Evolutionary conservation across 2,888 invertebrate genomes (phyloP).

Genomic region (Thumatha senex): DNA sequence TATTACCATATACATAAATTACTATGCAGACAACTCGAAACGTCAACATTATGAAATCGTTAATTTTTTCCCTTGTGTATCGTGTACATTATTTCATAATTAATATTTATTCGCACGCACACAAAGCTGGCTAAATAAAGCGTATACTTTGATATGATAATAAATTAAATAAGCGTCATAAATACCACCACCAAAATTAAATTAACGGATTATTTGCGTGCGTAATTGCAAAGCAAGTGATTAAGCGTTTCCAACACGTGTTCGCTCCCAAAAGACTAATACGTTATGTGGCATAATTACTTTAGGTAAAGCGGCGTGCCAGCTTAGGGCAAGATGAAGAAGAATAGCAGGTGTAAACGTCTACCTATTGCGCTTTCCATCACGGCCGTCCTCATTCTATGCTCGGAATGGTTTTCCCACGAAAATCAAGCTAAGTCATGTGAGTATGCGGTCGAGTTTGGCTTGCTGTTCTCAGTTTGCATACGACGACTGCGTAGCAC

Average conservation of each 20-base stretch:
- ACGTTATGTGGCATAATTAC: slow-evolving; percentile 80
- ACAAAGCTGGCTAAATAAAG: slow-evolving; percentile 69
- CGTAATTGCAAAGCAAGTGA: slow-evolving; percentile 80
- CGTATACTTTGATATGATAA: slow-evolving; percentile 78
- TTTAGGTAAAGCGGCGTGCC: slow-evolving; percentile 76
- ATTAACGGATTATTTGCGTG: slow-evolving; percentile 80
- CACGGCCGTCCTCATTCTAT: slow-evolving; percentile 49
- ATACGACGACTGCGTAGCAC: slow-evolving; percentile 55
- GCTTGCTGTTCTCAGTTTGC: slow-evolving; percentile 42
- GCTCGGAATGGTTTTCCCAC: slow-evolving; percentile 24
- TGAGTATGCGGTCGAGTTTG: slow-evolving; percentile 61
- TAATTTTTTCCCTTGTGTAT: slow-evolving; percentile 65
- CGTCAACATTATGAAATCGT: slow-evolving; percentile 62
- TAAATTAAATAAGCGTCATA: slow-evolving; percentile 79
- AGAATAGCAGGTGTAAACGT: slow-evolving; percentile 81
- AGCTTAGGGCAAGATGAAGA: slow-evolving; percentile 80
- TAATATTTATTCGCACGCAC: slow-evolving; percentile 72
- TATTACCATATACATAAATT: slow-evolving; percentile 44
- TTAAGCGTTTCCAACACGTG: slow-evolving; percentile 78
- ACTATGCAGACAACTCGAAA: slow-evolving; percentile 52
- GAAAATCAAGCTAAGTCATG: slow-evolving; percentile 56
- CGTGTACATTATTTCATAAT: slow-evolving; percentile 68
- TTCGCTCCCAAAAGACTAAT: slow-evolving; percentile 80
- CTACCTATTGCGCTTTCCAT: slow-evolving; percentile 76
- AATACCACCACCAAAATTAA: slow-evolving; percentile 76